These are phyloP conservation scores for Pygoscelis adeliae DNA, from an alignment of 2,113 vertebrate species.

Conservation along the genomic window DNA sequence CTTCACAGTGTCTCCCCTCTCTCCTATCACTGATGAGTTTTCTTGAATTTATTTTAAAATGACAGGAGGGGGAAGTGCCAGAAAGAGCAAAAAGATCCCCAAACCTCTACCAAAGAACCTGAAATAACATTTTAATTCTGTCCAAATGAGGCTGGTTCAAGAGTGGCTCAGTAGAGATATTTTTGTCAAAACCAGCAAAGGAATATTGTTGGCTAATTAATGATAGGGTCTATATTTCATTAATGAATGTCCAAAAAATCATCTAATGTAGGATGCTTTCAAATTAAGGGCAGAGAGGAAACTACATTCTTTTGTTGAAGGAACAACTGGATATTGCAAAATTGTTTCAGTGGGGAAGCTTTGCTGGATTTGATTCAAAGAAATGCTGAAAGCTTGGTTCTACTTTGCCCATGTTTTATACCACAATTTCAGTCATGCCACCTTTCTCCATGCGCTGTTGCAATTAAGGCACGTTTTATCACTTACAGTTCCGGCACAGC, in stretches of 20 bases:
- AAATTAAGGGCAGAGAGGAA: neutral
- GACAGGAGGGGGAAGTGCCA: neutral
- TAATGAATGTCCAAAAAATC: neutral
- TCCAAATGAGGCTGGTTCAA: neutral
- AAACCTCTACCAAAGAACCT: neutral
- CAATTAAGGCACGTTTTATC: neutral
- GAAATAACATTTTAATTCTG: neutral
- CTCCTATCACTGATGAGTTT: neutral
- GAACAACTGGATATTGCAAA: neutral
- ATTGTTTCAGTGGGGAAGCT: neutral
- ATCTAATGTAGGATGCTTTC: neutral
- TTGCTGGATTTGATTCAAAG: neutral
- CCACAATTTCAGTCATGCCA: neutral
- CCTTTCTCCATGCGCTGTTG: neutral
- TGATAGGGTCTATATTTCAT: neutral
- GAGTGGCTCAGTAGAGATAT: neutral
- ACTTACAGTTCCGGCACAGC: neutral
- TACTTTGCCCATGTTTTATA: fast-evolving
- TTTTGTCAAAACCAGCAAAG: neutral
- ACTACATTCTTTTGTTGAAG: neutral
- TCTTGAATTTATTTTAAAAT: slow-evolving; percentile 34
- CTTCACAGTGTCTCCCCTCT: neutral
- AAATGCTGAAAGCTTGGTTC: neutral
- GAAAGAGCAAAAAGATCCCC: neutral
- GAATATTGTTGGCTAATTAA: neutral